These are phyloP conservation scores for Lutjanus argentimaculatus DNA, from an alignment of 2,797 vertebrate species.

Conservation along the genomic window DNA sequence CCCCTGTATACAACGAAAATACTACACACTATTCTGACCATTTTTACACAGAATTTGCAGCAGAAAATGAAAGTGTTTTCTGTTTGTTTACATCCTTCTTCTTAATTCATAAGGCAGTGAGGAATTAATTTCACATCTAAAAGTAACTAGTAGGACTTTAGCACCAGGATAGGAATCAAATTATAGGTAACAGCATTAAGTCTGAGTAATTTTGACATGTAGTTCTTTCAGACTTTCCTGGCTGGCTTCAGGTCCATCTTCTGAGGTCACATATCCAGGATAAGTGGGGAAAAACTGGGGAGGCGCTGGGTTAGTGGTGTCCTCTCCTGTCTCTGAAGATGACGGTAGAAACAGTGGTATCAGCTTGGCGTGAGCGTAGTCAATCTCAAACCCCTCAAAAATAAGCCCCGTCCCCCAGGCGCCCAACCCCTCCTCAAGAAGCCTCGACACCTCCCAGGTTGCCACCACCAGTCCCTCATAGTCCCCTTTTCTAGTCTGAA, in stretches of 20 bases:
- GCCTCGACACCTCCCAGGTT: conserved; percentile 63
- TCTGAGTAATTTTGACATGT: conserved; percentile 61
- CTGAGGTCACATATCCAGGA: conserved; percentile 85
- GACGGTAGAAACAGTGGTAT: conserved; percentile 73
- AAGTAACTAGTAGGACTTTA: not conserved
- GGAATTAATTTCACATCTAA: too few relatives aligned
- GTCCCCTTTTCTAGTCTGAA: conserved; percentile 78
- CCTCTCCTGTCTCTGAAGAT: not conserved
- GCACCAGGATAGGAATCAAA: not conserved
- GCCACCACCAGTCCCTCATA: conserved; percentile 79
- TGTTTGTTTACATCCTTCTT: too few relatives aligned
- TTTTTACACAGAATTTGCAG: too few relatives aligned
- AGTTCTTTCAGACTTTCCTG: conserved; percentile 69
- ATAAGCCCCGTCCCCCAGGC: conserved; percentile 82
- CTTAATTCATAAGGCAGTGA: too few relatives aligned
- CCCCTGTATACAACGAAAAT: not conserved
- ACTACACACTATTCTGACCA: too few relatives aligned
- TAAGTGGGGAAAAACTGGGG: conserved; percentile 73
- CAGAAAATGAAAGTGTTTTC: too few relatives aligned
- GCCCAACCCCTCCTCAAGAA: conserved; percentile 76
- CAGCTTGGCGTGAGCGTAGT: conserved; percentile 87
- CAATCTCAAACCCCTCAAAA: conserved; percentile 87
- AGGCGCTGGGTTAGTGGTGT: not conserved
- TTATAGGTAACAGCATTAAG: not conserved
- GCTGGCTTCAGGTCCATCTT: conserved; percentile 79